Evolutionary conservation across 2,797 vertebrate species (phyloP), one percentile per base, ranked within the genome.

Genomic region (Sebastes matsubarae): DNA sequence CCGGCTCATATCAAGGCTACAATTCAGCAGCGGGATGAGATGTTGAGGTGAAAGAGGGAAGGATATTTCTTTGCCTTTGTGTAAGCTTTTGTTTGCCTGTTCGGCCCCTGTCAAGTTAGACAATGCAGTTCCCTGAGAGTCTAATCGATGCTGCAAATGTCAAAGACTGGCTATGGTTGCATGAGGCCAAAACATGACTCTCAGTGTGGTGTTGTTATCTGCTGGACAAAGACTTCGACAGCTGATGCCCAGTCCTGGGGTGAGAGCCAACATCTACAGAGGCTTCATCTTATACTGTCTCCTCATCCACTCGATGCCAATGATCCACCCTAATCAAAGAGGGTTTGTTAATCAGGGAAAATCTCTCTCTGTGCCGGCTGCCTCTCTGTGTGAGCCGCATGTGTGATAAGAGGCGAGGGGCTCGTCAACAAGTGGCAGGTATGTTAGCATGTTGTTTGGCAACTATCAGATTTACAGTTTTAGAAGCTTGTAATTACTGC

Each of bases 141-240:
- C 83, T 93, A 95, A 94, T 94, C 89, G 68, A 95, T 94, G 91
- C 90, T 86, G 89, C 88, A 94, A 95, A 95, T 95, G 94, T 95
- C 94, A 94, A 90, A 93, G 81, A 90, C 84, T 75, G 68, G 82
- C 89, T 77, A 55, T 85, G 89, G 89, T 79, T 89, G 79, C 77
- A 83, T 77, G 80, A 83, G 83, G 82, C 77, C 57, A 82, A 84
- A 93, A 86, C 79, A 88, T 83, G 89, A 68, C 78, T 90, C 27
- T 60, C 74, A 79, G 77, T 69, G 67, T 82, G 76, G 72, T 66
- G 83, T 74, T 87, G 88, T 86, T 90, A 88, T 92, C 84, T 85
- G 79, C 69, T 14, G 81, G 82, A 91, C 91, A 92, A 82, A 89
- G 80, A 84, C 83, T 88, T 78, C 7, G 81, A 89, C 84, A 87